Percentiles rank a stretch among this genome's conserved stretches.
Conservation (phyloP, 2,113 vertebrate species). For the Ictidomys tridecemlineatus region DNA sequence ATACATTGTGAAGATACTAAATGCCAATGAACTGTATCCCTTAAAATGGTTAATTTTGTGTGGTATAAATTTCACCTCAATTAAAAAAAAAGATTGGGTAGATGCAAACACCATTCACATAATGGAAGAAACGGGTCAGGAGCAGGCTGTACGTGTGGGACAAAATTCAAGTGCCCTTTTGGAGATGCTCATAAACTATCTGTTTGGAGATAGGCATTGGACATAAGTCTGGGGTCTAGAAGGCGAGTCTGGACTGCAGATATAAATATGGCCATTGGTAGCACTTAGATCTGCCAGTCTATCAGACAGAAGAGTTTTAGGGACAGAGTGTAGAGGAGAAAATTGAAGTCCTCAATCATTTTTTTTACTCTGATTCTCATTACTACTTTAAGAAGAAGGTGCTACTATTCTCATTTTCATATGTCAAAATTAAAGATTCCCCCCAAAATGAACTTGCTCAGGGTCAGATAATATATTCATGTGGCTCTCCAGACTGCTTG, state of each 20-base stretch:
- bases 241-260: neutral
- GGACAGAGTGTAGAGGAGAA: neutral
- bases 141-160: neutral
- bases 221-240: too few species aligned
- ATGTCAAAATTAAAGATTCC: neutral
- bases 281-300: neutral
- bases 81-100: neutral
- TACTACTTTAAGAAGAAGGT: neutral
- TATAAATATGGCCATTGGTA: neutral
- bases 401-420: slow-evolving; percentile 6
- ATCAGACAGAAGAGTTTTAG: neutral
- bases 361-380: neutral
- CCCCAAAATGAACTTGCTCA: neutral
- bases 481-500: neutral
- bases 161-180: neutral
- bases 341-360: neutral
- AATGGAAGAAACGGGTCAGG: neutral
- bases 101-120: neutral
- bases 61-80: neutral
- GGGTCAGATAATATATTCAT: neutral
- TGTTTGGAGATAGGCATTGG: neutral
- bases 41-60: neutral
- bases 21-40: too few species aligned
- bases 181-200: neutral
- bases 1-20: neutral